Evolutionary conservation across 2,797 vertebrate species (phyloP).

Genomic region (Mormyrops attenuatus): DNA sequence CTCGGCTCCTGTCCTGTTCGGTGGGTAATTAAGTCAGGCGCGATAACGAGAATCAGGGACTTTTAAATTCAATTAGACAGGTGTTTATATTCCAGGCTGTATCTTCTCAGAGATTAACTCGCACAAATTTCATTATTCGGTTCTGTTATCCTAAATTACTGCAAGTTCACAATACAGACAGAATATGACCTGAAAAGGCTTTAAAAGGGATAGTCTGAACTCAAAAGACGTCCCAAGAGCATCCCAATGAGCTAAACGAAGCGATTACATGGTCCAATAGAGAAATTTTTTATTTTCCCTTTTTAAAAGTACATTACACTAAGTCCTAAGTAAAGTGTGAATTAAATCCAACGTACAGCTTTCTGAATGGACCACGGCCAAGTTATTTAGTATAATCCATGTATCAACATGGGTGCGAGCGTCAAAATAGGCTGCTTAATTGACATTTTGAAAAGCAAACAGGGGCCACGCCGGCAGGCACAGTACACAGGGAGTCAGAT

Average conservation of each 20-base stretch:
- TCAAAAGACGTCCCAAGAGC: constrained; percentile 33
- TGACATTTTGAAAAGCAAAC: constrained; percentile 46
- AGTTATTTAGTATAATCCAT: constrained; percentile 56
- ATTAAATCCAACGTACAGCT: constrained; percentile 56
- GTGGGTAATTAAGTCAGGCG: background rate
- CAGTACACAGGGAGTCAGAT: constrained; percentile 27
- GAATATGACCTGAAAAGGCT: constrained; percentile 18
- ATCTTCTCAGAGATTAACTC: background rate
- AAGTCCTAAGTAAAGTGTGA: constrained; percentile 59
- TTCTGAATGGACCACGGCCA: constrained; percentile 53
- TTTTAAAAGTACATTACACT: constrained; percentile 40
- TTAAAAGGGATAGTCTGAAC: constrained; percentile 23
- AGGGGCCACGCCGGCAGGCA: constrained; percentile 27
- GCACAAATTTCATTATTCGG: background rate
- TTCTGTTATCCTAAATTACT: background rate
- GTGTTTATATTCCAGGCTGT: background rate
- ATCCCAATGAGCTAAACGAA: constrained; percentile 37
- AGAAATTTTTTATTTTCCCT: constrained; percentile 1
- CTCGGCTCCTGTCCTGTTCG: background rate
- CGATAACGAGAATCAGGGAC: background rate
- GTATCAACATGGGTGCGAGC: constrained; percentile 54
- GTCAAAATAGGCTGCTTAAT: constrained; percentile 37
- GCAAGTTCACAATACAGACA: background rate
- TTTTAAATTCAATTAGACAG: background rate
- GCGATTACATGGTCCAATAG: constrained; percentile 55